Percentiles rank a stretch among this genome's conserved stretches.
Conservation (phyloP, 2,888 invertebrate genomes). For the Dicyrtoma fusca region DNA sequence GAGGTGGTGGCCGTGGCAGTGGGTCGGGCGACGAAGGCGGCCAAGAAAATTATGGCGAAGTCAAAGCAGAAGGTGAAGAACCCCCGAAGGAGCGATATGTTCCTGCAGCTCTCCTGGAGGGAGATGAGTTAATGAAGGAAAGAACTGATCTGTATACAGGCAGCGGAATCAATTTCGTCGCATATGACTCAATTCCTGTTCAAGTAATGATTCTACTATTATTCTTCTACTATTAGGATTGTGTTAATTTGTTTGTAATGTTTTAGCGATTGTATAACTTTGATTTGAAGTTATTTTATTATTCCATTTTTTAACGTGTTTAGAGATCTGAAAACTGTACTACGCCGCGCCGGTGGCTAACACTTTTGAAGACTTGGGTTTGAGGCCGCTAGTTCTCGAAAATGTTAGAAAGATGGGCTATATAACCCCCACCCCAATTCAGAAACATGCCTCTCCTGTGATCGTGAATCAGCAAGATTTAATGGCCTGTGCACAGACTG, state of each 20-base stretch:
- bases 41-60: not conserved
- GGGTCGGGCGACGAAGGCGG: no score
- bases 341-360: slow-evolving; percentile 68
- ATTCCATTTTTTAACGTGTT: slow-evolving; percentile 22
- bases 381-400: slow-evolving; percentile 71
- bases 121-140: slow-evolving; percentile 64
- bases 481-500: slow-evolving; percentile 98
- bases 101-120: slow-evolving; percentile 74
- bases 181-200: slow-evolving; percentile 84
- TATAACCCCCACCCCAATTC: slow-evolving; percentile 87
- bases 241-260: no score
- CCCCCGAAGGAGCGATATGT: slow-evolving; percentile 62
- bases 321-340: slow-evolving; percentile 49
- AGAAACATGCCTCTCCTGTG: slow-evolving; percentile 86
- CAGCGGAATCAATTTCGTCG: slow-evolving; percentile 89
- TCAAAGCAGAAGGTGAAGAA: slow-evolving; percentile 43
- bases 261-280: no score
- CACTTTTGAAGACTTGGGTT: slow-evolving; percentile 72
- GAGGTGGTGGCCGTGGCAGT: no score
- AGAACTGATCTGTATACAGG: slow-evolving; percentile 69
- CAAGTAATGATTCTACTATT: slow-evolving; percentile 64
- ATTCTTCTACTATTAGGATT: no score
- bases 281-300: not conserved
- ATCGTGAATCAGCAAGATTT: slow-evolving; percentile 80
- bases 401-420: slow-evolving; percentile 83